Conservation (phyloP, 2,888 invertebrate genomes). For the Drosophila aldrichi region DNA sequence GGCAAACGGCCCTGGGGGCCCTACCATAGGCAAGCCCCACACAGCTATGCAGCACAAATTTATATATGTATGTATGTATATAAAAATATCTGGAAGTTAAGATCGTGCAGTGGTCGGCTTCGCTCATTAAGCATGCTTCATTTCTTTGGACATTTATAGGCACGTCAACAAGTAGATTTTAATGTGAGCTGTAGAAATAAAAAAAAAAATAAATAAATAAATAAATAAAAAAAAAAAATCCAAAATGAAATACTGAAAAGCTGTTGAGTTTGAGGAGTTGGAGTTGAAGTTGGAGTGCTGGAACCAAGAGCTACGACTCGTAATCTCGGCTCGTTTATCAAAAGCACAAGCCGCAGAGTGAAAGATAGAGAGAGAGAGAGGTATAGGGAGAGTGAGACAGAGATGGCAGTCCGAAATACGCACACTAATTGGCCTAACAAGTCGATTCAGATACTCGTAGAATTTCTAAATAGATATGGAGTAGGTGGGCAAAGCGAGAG, state of each 20-base stretch:
- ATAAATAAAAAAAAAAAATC: neutral
- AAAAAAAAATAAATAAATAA: neutral
- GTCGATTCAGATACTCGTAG: conserved; percentile 32
- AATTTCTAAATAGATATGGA: conserved; percentile 2
- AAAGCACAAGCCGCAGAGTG: conserved; percentile 20
- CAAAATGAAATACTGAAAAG: conserved; percentile 16
- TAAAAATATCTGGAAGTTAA: no score
- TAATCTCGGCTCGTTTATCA: conserved; percentile 74
- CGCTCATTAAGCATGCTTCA: conserved; percentile 74
- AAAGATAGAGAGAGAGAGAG: neutral
- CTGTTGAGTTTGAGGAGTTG: conserved; percentile 1
- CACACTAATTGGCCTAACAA: conserved; percentile 73
- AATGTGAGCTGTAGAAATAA: conserved; percentile 26
- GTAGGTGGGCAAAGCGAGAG: neutral
- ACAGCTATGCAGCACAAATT: conserved; percentile 6
- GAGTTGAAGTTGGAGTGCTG: neutral
- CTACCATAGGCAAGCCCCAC: conserved; percentile 2
- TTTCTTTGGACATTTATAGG: conserved; percentile 71
- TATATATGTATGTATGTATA: conserved; percentile 29
- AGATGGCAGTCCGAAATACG: conserved; percentile 53
- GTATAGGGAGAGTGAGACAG: neutral
- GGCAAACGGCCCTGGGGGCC: conserved; percentile 26
- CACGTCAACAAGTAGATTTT: conserved; percentile 64
- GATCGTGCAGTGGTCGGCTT: conserved; percentile 50
- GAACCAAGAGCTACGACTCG: conserved; percentile 20